A percentile compares a stretch with the other conserved stretches of the same genome.
phyloP scores from a whole-genome alignment of 2,797 vertebrate genomes.

The Pantherophis alleghaniensis region DNA sequence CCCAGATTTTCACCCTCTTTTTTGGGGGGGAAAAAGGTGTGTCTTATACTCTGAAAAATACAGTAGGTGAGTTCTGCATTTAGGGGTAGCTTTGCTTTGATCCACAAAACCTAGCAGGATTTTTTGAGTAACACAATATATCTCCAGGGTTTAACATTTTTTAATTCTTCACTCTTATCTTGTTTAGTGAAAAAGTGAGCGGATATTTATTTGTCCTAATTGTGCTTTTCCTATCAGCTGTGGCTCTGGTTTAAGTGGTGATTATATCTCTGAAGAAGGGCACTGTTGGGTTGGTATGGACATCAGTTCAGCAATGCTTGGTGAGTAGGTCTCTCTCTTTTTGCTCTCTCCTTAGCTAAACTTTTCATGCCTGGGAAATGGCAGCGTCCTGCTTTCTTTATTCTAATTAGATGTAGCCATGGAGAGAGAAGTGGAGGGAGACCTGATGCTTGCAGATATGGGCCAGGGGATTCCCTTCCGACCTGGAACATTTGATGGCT shows the following conservation, averaged over 20 bases:
- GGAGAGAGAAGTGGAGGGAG: constrained; percentile 90
- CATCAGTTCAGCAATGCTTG: constrained; percentile 93
- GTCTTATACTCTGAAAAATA: too few species aligned
- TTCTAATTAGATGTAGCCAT: constrained; percentile 83
- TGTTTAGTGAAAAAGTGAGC: background rate
- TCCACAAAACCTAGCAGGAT: background rate
- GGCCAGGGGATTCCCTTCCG: constrained; percentile 90
- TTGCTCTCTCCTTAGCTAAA: background rate
- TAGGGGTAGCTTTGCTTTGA: background rate
- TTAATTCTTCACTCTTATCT: background rate
- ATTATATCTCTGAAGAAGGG: constrained; percentile 86
- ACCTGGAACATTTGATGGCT: constrained; percentile 90
- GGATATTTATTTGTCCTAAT: background rate
- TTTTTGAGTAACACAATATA: too few species aligned
- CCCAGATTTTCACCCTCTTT: too few species aligned
- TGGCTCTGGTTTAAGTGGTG: constrained; percentile 92
- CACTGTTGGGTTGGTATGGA: constrained; percentile 94
- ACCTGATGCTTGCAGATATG: constrained; percentile 88
- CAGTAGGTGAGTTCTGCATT: background rate
- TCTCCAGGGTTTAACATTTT: background rate
- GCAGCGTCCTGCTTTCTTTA: background rate
- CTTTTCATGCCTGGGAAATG: background rate
- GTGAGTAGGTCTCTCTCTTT: constrained; percentile 63
- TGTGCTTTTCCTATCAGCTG: constrained; percentile 74
- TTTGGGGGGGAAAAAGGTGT: too few species aligned